phyloP scores from a whole-genome alignment of 2,888 invertebrate genomes.

The Andrena camellia region DNA sequence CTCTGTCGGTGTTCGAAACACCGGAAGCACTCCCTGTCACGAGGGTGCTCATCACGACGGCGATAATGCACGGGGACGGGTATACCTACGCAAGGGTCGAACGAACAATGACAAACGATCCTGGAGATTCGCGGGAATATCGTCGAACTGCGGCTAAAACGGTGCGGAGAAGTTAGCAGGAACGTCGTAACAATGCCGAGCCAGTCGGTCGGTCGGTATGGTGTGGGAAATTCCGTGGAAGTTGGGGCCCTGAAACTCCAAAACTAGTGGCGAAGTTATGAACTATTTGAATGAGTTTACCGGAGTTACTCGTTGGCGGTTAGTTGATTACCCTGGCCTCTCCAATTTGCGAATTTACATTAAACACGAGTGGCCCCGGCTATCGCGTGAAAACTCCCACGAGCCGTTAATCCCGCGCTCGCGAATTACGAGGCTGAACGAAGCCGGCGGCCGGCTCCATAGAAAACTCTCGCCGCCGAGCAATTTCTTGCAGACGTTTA shows the following conservation, averaged over 20 bases:
- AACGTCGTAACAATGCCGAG: constrained; percentile 73
- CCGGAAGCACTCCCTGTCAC: too few species aligned
- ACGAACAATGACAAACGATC: constrained; percentile 4
- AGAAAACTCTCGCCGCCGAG: constrained; percentile 28
- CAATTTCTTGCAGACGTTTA: constrained; percentile 48
- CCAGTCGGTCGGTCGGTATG: constrained; percentile 75
- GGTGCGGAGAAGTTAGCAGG: constrained; percentile 65
- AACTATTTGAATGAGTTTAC: constrained; percentile 82
- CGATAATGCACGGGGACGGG: not conserved
- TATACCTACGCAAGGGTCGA: constrained; percentile 3
- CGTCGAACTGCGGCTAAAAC: constrained; percentile 51
- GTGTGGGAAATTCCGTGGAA: constrained; percentile 76
- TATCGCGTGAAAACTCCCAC: constrained; percentile 72
- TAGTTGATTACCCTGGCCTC: constrained; percentile 79
- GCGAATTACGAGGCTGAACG: constrained; percentile 26
- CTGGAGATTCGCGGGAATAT: constrained; percentile 22
- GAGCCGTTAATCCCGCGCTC: constrained; percentile 55
- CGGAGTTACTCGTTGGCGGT: constrained; percentile 77
- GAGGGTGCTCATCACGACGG: too few species aligned
- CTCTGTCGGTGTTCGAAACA: too few species aligned
- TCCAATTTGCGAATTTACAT: constrained; percentile 80
- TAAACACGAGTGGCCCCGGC: constrained; percentile 71
- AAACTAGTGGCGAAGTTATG: constrained; percentile 76
- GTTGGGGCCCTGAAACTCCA: constrained; percentile 70
- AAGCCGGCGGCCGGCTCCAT: not conserved